These are phyloP conservation scores for Notothenia rossii DNA, from an alignment of 2,113 vertebrate genomes.

Conservation along the genomic window DNA sequence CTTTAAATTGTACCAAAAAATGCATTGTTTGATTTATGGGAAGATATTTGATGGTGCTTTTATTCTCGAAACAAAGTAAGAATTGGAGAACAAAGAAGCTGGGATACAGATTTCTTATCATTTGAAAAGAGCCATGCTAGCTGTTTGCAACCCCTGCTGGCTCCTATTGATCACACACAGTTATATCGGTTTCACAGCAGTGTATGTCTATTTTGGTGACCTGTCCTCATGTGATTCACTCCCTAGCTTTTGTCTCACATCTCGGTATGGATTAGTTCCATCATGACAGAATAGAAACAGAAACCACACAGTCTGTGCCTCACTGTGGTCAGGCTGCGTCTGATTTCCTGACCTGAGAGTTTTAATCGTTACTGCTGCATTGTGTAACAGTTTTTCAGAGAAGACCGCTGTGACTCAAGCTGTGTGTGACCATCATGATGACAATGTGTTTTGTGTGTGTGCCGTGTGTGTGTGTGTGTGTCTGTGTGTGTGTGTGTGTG, in stretches of 20 bases:
- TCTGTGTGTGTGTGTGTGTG: conserved; percentile 43
- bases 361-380: conserved; percentile 34
- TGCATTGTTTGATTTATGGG: not conserved
- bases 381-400: conserved; percentile 42
- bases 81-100: not conserved
- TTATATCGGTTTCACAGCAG: not conserved
- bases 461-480: not conserved
- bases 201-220: not conserved
- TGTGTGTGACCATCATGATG: conserved; percentile 55
- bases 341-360: conserved; percentile 16
- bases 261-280: not conserved
- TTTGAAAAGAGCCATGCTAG: not conserved
- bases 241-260: not conserved
- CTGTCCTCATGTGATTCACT: not conserved
- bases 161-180: not conserved
- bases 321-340: not conserved
- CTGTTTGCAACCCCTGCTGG: not conserved
- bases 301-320: not conserved
- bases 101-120: not conserved
- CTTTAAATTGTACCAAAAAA: not conserved
- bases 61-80: no score
- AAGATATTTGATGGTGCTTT: no score
- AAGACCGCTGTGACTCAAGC: conserved; percentile 51
- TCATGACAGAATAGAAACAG: not conserved
- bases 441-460: conserved; percentile 48